Percentiles rank a stretch among this genome's conserved stretches.
phyloP scores from a whole-genome alignment of 2,888 invertebrate species.

The Pyrrhosoma nymphula region DNA sequence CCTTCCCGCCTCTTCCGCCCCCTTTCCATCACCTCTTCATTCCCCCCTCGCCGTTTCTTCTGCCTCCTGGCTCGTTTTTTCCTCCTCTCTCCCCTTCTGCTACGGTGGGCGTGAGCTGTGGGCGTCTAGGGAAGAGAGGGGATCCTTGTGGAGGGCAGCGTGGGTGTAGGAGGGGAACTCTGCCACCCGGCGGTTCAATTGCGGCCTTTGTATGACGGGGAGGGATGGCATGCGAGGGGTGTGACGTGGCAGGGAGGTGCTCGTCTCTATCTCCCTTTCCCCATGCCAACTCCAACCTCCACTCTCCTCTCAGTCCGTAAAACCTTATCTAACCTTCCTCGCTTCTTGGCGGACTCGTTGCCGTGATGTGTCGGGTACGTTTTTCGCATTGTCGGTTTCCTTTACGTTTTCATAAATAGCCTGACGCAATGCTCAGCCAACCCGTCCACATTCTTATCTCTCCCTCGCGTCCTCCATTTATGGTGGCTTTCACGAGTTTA shows the following conservation, averaged over 20 bases:
- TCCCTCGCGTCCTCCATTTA: background rate
- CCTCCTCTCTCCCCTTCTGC: background rate
- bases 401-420: background rate
- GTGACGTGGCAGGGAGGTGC: background rate
- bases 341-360: background rate
- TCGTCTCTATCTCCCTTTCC: background rate
- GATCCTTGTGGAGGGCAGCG: background rate
- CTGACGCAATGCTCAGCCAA: background rate
- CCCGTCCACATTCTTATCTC: background rate
- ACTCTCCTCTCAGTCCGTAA: background rate
- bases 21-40: background rate
- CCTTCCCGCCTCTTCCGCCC: background rate
- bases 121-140: constrained; percentile 1
- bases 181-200: background rate
- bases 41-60: background rate
- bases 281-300: background rate
- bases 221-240: background rate
- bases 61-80: background rate
- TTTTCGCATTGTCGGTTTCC: background rate
- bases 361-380: background rate
- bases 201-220: background rate
- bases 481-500: background rate
- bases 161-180: background rate
- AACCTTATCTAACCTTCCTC: constrained; percentile 7
- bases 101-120: constrained; percentile 1